Percentiles rank a stretch among this genome's conserved stretches.
These are phyloP conservation scores for Zophobas morio DNA, from an alignment of 1,140 invertebrate species.

Conservation along the genomic window DNA sequence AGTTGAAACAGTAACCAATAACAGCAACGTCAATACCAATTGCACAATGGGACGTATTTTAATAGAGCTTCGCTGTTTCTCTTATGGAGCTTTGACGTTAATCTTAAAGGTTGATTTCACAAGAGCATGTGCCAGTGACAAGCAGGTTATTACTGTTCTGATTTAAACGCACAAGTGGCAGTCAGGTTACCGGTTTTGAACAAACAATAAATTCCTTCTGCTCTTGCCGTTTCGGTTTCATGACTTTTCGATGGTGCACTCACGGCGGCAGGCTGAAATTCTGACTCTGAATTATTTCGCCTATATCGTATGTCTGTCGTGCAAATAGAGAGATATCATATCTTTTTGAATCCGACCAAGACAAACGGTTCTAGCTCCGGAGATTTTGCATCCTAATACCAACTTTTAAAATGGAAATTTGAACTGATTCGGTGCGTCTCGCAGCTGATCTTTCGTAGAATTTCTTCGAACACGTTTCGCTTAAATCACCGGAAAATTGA, in stretches of 20 bases:
- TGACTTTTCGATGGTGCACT: constrained; percentile 37
- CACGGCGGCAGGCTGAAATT: constrained; percentile 1
- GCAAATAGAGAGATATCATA: constrained; percentile 43
- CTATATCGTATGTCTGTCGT: constrained; percentile 34
- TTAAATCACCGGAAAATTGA: constrained; percentile 2
- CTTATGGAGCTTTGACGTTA: constrained; percentile 53
- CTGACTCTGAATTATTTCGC: constrained; percentile 37
- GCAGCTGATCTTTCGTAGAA: constrained; percentile 8
- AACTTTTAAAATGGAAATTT: constrained; percentile 42
- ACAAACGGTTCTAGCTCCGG: constrained; percentile 17
- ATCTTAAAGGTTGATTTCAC: constrained; percentile 49
- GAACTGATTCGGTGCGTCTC: not conserved
- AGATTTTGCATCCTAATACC: constrained; percentile 38
- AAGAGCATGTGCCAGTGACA: constrained; percentile 53
- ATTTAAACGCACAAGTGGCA: constrained; percentile 54
- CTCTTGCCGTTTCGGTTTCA: constrained; percentile 17
- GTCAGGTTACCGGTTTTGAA: constrained; percentile 51
- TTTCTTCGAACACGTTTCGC: not conserved
- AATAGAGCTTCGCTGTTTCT: constrained; percentile 46
- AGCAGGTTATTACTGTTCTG: constrained; percentile 55
- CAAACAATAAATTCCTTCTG: constrained; percentile 52
- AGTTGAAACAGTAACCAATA: constrained; percentile 28
- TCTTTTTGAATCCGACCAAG: constrained; percentile 40
- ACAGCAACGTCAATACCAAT: constrained; percentile 35
- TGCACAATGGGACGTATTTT: constrained; percentile 46